Base-by-base conservation (phyloP, 2,113 vertebrate species). In the Salvelinus alpinus region DNA sequence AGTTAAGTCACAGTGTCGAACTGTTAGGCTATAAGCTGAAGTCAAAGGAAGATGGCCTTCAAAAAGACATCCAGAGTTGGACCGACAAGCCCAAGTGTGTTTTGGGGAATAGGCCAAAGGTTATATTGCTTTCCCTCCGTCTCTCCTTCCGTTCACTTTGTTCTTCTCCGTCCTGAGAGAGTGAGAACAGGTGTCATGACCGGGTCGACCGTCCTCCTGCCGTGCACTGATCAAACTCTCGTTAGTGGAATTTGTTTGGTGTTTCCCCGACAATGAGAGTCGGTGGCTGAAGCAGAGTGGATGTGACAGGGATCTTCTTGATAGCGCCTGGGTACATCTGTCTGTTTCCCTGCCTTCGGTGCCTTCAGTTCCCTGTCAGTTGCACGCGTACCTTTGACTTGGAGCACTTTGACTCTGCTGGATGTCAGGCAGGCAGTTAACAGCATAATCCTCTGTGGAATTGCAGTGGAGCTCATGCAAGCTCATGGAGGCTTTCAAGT, bases 1-100 rank as follows among this genome's bases (percentile, higher is more conserved):
- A 87, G 91, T 84, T 82, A 82, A 89, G 85, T 87, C 87, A 85
- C 82, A 71, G 75, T 47, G 82, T 74, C 76, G 71, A 79, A 88
- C 79, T 85, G 74, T 87, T 90, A 87, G 84, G 81, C 81, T 54
- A 66, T 13, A 12, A 66, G 31, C 16, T 79, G 79, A 85, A 88
- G 88, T 89, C 87, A 91, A 89, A 90, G 84, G 80, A 86, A 82
- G n/a, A 91, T 88, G 77, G 84, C 83, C 85, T 92, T 90, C 86
- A 90, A 85, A 5, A 90, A 82, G 84, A 87, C 82, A 75, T 69
- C 76, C 83, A 83, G 24, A 67, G 73, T 84, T 86, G 78, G 75
- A 84, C 81, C 86, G 88, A 85, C 84, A 80, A 85, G 86, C 80
- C 82, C 87, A 80, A 75, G 83, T 86, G 85, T 86, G 83, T 78